Evolutionary conservation across 2,888 invertebrate species (phyloP), one percentile per base, ranked within the genome.

Genomic region (Drosophila macrospina): DNA sequence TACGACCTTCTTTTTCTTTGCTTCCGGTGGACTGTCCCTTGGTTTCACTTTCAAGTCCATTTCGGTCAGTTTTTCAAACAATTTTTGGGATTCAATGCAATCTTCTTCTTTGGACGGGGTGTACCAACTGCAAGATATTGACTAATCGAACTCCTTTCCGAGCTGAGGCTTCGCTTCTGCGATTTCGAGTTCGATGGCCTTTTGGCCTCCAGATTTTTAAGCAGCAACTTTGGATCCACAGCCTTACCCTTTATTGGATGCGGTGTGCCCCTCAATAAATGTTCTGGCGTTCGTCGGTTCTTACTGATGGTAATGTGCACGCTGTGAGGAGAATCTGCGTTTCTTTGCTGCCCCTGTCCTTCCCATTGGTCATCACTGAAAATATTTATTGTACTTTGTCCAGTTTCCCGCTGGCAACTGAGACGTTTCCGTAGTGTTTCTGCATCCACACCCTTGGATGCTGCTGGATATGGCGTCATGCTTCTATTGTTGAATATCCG

Each of bases 101-200:
- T 13, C 0, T 28, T 5, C 6, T 71, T 76, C 10, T n/a, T 51
- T 1, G 72, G 66, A 6, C 44, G 77, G 0, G 66, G 54, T 5
- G 73, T 72, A 11, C 56, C 71, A 11, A 51, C 2, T 4, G 73
- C 30, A 0, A 66, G 0, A 24, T 6, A 4, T 0, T 32, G 37
- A 8, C 0, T 32, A 0, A 1, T 0, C 0, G 56, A 56, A 20
- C 16, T 42, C 0, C 36, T 6, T 0, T 4, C 13, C 5, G 70
- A 52, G 0, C 0, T 0, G 10, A 0, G 13, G 15, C 20, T n/a
- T 1, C 11, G 8, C 8, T n/a, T 15, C 5, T 7, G 1, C 1
- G 0, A 0, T 4, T 5, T 52, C 16, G n/a, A 4, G 1, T 7
- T 7, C 16, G 32, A 32, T 1, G n/a, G 47, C 7, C 8, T 50